Evolutionary conservation across 2,797 vertebrate genomes (phyloP).

Genomic region (Ptychobarbus kaznakovi): DNA sequence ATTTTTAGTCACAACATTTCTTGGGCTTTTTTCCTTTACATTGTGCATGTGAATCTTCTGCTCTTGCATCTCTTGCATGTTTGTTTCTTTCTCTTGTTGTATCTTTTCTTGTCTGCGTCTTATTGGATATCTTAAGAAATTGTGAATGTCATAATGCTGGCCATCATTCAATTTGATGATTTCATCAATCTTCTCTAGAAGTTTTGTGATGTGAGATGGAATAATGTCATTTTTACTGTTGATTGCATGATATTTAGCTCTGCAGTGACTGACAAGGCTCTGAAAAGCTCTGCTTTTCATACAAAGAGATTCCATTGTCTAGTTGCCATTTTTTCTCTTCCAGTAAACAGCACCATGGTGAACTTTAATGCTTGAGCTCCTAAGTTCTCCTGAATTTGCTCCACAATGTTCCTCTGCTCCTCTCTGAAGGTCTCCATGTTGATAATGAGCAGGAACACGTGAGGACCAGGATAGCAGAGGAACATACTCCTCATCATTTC

Average conservation of each 20-base stretch:
- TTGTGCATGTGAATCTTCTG: neutral
- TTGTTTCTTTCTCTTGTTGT: neutral
- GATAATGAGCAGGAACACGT: too few species aligned
- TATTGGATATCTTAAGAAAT: neutral
- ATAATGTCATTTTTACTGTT: constrained; percentile 55
- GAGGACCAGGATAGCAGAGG: too few species aligned
- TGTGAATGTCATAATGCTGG: constrained; percentile 47
- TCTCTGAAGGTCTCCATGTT: too few species aligned
- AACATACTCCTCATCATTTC: too few species aligned
- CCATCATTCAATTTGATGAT: constrained; percentile 58
- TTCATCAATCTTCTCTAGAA: constrained; percentile 63
- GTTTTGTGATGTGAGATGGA: constrained; percentile 61
- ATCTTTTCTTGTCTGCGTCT: neutral
- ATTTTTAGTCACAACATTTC: neutral
- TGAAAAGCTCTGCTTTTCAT: too few species aligned
- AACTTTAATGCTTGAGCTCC: too few species aligned
- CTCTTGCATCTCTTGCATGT: neutral
- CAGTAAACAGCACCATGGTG: too few species aligned
- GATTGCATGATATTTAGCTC: constrained; percentile 57
- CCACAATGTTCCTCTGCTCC: too few species aligned
- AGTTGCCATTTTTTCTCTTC: too few species aligned
- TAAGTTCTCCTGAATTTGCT: too few species aligned
- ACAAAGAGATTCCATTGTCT: too few species aligned
- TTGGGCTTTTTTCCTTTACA: neutral
- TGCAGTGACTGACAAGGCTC: too few species aligned